phyloP scores from a whole-genome alignment of 2,113 vertebrate species.

The Tragelaphus strepsiceros region DNA sequence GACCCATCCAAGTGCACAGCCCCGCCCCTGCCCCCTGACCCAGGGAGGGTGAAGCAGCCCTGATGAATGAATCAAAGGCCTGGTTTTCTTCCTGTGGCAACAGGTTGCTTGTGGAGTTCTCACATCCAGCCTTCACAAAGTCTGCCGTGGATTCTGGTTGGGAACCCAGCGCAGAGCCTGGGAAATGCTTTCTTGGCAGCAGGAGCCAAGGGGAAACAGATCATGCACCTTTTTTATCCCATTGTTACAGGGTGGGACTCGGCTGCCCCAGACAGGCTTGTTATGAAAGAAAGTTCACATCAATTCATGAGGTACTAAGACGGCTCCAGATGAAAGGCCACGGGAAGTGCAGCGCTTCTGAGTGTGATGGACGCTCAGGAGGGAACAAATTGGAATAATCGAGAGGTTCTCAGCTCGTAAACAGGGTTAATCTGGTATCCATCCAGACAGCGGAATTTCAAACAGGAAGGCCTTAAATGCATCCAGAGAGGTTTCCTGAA shows the following conservation, averaged over 20 bases:
- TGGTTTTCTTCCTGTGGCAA: neutral
- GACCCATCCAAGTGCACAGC: too few species aligned
- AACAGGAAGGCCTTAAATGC: neutral
- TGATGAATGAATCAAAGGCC: too few species aligned
- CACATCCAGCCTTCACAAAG: neutral
- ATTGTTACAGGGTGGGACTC: neutral
- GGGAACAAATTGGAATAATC: neutral
- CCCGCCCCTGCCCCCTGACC: neutral
- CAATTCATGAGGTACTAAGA: neutral
- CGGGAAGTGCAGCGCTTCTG: accelerated
- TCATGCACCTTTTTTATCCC: neutral
- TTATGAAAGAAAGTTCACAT: neutral
- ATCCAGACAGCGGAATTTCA: neutral
- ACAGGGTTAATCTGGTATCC: neutral
- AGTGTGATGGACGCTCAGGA: neutral
- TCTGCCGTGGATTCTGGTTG: neutral
- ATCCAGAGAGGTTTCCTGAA: neutral
- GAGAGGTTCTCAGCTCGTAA: neutral
- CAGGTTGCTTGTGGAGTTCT: neutral
- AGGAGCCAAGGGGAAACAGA: neutral
- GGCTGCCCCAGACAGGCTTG: too few species aligned
- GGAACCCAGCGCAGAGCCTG: neutral
- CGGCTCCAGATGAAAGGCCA: neutral
- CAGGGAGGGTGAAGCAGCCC: neutral
- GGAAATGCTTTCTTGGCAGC: neutral